Base-by-base conservation (phyloP, 2,113 vertebrate species). In the Hyla sarda region DNA sequence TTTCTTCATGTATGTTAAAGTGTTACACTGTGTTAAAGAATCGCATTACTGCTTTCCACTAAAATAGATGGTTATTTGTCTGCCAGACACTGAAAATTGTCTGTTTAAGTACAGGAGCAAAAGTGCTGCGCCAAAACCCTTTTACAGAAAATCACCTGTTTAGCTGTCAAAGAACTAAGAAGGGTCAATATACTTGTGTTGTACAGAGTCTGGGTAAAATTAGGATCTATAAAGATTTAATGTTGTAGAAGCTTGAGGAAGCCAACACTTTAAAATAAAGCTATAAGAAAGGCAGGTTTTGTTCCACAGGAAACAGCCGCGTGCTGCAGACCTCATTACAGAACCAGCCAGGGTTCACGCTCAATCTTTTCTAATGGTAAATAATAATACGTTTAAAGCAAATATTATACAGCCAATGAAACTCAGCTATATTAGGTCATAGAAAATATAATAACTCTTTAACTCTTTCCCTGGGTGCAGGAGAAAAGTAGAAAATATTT, bases 161-260 rank as follows among this genome's bases (percentile, higher is more conserved):
- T 41, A 73, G 34, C 84, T 71, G 65, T 58, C 47, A 71, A 58
- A 56, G 47, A n/a, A n/a, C 45, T 56, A 21, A 75, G 34, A 54
- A 41, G 84, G 60, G 45, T 80, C 50, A 47, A 71, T 80, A 28
- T 56, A 80, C 37, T 60, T 80, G 32, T 60, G 48, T 69, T 86
- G 32, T n/a, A 81, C 28, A 17, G n/a, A 73, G 34, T 50, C 77
- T 32, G 16, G 58, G 69, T 41, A 86, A 86, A 80, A 80, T 58
- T 52, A 73, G 76, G 45, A 67, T 86, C 62, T 86, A 86, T 86
- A 86, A 86, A 80, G 50, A 56, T 86, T 80, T 86, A 81, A 86
- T 86, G 84, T 60, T 30, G 37, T 86, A 32, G 45, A 81, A 81
- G 67, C 65, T 52, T 86, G 54, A 79, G 77, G 67, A 81, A 81